Conservation (phyloP, 2,888 invertebrate genomes). For the Fragum whitleyi region DNA sequence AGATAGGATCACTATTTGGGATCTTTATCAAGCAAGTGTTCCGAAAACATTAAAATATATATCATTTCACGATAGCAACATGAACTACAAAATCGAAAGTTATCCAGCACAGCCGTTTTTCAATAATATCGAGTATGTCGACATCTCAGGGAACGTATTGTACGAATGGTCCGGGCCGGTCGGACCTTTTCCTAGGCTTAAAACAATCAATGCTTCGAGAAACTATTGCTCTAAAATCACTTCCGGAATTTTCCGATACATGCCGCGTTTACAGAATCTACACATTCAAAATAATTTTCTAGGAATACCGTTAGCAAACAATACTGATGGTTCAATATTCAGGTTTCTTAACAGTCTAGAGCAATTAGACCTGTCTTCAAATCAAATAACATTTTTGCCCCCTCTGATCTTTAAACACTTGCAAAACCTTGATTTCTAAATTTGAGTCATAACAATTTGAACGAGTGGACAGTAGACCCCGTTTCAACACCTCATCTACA, state of each 20-base stretch:
- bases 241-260: background rate
- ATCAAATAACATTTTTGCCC: constrained; percentile 24
- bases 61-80: constrained; percentile 4
- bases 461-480: constrained; percentile 13
- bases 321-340: constrained; percentile 23
- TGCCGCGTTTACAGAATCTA: constrained; percentile 15
- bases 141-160: constrained; percentile 40
- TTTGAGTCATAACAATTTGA: constrained; percentile 40
- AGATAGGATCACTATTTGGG: background rate
- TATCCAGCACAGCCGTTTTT: background rate
- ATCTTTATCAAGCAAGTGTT: constrained; percentile 9
- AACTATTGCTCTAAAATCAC: constrained; percentile 29
- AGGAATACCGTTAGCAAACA: constrained; percentile 21
- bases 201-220: constrained; percentile 37
- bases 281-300: constrained; percentile 39
- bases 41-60: constrained; percentile 1
- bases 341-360: constrained; percentile 13
- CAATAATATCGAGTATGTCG: constrained; percentile 25
- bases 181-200: constrained; percentile 20
- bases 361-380: constrained; percentile 36
- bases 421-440: constrained; percentile 20
- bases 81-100: constrained; percentile 13
- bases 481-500: constrained; percentile 12
- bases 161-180: constrained; percentile 25
- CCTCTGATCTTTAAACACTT: background rate